Conservation (phyloP, 2,888 invertebrate genomes). For the Tryphoninae sp. region DNA sequence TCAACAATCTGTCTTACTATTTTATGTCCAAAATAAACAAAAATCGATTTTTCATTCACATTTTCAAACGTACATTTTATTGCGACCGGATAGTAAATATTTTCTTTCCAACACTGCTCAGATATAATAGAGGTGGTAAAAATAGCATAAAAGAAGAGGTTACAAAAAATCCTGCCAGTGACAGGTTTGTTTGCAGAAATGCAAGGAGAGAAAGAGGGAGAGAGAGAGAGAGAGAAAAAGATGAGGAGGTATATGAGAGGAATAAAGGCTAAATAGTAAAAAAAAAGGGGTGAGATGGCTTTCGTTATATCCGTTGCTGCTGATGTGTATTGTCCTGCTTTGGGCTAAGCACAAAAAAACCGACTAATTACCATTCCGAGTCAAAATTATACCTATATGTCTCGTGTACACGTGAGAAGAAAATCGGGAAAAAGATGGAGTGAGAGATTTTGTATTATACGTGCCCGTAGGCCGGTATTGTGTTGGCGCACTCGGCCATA, state of each 20-base stretch:
- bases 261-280: constrained; percentile 37
- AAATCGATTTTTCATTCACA: not conserved
- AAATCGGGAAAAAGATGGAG: constrained; percentile 16
- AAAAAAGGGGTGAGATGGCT: constrained; percentile 43
- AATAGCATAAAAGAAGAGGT: constrained; percentile 30
- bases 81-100: not conserved
- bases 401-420: constrained; percentile 25
- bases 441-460: constrained; percentile 36
- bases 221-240: constrained; percentile 9
- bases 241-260: constrained; percentile 51
- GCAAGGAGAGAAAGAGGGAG: constrained; percentile 14
- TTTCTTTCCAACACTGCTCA: not conserved
- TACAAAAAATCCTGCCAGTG: constrained; percentile 18
- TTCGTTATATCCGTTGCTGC: constrained; percentile 28
- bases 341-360: constrained; percentile 51
- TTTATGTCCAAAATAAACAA: not conserved
- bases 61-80: not conserved
- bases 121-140: not conserved
- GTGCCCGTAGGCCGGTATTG: constrained; percentile 50
- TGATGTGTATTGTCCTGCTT: constrained; percentile 49
- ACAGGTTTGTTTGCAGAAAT: constrained; percentile 37
- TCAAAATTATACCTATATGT: constrained; percentile 22
- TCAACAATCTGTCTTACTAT: no score
- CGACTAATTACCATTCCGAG: constrained; percentile 57
- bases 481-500: constrained; percentile 46